A percentile compares a stretch with the other conserved stretches of the same genome.
These are phyloP conservation scores for Heliangelus exortis DNA, from an alignment of 2,797 vertebrate genomes.

Conservation along the genomic window DNA sequence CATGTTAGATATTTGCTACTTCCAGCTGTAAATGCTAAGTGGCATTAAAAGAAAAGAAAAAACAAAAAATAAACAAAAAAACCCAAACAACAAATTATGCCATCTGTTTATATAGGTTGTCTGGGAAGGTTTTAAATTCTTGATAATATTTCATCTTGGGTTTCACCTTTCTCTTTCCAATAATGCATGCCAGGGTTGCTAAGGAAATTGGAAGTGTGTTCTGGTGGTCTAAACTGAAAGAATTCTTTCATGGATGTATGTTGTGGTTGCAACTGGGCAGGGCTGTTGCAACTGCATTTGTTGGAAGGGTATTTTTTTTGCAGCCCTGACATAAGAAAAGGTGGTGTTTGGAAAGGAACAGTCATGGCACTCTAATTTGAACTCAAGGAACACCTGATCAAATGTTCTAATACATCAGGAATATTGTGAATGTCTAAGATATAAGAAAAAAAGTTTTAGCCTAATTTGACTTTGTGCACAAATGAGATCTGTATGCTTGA, in stretches of 20 bases:
- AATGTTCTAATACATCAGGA: neutral
- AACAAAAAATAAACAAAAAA: no score
- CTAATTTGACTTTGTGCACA: no score
- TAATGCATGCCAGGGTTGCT: neutral
- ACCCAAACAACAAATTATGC: neutral
- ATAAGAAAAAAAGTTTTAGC: neutral
- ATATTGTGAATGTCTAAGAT: no score
- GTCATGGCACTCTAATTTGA: rapidly evolving
- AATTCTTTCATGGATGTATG: neutral
- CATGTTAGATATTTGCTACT: neutral
- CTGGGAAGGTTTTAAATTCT: neutral
- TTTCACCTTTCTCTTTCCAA: neutral
- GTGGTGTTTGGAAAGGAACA: neutral
- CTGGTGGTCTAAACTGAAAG: neutral
- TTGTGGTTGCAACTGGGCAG: neutral
- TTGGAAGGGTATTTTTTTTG: neutral
- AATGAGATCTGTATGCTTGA: neutral
- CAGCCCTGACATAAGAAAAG: neutral
- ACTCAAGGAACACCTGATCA: rapidly evolving
- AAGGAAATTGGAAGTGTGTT: neutral
- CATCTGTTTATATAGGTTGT: slow-evolving; percentile 14
- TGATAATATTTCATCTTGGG: slow-evolving; percentile 10
- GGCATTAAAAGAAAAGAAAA: neutral
- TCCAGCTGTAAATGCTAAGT: slow-evolving; percentile 51
- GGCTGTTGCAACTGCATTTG: neutral